Evolutionary conservation across 2,888 invertebrate species (phyloP).

Genomic region (Epirrhoe tristata): DNA sequence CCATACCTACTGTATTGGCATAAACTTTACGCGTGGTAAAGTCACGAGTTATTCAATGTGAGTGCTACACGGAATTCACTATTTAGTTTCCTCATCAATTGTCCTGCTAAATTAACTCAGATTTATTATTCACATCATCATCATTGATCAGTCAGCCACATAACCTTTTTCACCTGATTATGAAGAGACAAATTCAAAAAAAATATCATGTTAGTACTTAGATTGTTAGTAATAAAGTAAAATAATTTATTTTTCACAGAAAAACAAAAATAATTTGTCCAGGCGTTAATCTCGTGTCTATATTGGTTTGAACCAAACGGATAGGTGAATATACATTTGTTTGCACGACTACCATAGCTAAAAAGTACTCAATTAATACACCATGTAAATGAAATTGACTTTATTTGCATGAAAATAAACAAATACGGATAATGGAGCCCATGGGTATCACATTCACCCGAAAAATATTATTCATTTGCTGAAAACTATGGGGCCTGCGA

Average conservation of each 20-base stretch:
- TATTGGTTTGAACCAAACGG: background rate
- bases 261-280: background rate
- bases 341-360: background rate
- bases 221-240: too few species aligned
- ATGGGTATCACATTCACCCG: background rate
- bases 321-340: background rate
- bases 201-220: too few species aligned
- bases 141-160: too few species aligned
- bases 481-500: background rate
- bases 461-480: background rate
- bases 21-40: background rate
- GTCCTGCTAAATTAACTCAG: too few species aligned
- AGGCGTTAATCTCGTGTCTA: background rate
- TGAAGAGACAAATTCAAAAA: too few species aligned
- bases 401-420: slow-evolving; percentile 20
- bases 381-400: slow-evolving; percentile 17
- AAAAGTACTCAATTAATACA: slow-evolving; percentile 24
- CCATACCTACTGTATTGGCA: slow-evolving; percentile 7
- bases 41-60: background rate
- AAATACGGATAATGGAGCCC: slow-evolving; percentile 11
- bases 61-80: too few species aligned
- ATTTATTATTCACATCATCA: too few species aligned
- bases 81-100: too few species aligned
- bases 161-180: too few species aligned
- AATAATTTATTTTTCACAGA: too few species aligned